A percentile compares a stretch with the other conserved stretches of the same genome.
phyloP scores from a whole-genome alignment of 2,797 vertebrate species.

The Centropyge bicolor region DNA sequence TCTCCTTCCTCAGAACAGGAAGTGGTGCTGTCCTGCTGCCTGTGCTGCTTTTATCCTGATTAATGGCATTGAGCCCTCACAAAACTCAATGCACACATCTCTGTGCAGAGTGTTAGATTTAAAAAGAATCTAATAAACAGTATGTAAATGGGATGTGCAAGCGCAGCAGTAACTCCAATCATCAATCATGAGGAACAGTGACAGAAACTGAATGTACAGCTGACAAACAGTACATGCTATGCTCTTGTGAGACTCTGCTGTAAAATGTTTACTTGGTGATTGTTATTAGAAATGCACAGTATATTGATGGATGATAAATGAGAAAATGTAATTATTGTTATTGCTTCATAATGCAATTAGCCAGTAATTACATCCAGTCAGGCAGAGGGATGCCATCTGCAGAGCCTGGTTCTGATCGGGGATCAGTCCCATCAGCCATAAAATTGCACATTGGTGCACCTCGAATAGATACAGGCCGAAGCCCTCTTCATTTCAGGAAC shows the following conservation, averaged over 20 bases:
- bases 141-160: not conserved
- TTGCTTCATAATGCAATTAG: not conserved
- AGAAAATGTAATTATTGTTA: not conserved
- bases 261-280: slow-evolving; percentile 11
- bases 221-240: not conserved
- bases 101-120: not conserved
- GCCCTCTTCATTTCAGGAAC: not conserved
- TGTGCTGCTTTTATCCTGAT: not conserved
- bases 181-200: not conserved
- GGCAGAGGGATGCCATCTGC: not conserved
- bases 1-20: not conserved
- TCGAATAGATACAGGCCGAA: not conserved
- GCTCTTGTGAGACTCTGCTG: slow-evolving; percentile 1
- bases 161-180: not conserved
- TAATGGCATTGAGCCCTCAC: not conserved
- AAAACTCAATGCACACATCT: not conserved
- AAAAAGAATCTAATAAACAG: not conserved
- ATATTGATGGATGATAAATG: not conserved
- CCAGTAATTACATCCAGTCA: not conserved
- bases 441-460: not conserved
- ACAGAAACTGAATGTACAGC: slow-evolving; percentile 20
- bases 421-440: too few relatives aligned
- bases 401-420: not conserved
- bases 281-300: not conserved
- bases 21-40: not conserved